Conservation (phyloP, 53 echinoderm and acorn worm genomes). For the Paracentrotus lividus region DNA sequence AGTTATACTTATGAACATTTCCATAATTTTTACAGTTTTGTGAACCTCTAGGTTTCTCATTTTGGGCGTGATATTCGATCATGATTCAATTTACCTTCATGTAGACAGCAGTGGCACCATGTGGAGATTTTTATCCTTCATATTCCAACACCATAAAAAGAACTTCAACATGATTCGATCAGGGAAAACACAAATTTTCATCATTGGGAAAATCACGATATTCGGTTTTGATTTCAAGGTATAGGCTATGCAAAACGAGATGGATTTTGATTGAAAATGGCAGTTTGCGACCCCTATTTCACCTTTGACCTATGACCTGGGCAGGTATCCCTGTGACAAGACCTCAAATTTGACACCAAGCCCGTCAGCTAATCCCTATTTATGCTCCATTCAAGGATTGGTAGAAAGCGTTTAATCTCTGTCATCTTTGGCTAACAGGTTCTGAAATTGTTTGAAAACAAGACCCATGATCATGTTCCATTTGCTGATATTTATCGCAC, state of each 20-base stretch:
- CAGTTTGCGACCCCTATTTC: neutral
- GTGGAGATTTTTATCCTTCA: neutral
- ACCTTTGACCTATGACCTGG: neutral
- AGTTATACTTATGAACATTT: neutral
- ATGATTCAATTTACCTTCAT: neutral
- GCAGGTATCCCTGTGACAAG: constrained; percentile 21
- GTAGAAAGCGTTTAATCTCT: constrained; percentile 22
- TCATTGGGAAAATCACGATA: neutral
- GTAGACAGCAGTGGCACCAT: neutral
- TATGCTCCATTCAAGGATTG: neutral
- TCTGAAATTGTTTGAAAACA: constrained; percentile 29
- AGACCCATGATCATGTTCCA: constrained; percentile 3
- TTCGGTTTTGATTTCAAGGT: neutral
- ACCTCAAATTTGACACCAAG: constrained; percentile 5
- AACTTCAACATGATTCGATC: neutral
- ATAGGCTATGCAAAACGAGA: neutral
- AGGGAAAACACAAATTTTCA: neutral
- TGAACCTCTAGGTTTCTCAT: neutral
- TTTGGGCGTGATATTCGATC: constrained; percentile 10
- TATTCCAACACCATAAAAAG: neutral
- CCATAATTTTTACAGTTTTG: neutral
- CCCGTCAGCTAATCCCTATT: constrained; percentile 5
- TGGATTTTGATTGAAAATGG: constrained; percentile 17
- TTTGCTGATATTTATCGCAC: neutral
- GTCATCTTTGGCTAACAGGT: constrained; percentile 37